Evolutionary conservation across 1,140 invertebrate genomes (phyloP), one percentile per base, ranked within the genome.

Genomic region (Platyscapa corneri): DNA sequence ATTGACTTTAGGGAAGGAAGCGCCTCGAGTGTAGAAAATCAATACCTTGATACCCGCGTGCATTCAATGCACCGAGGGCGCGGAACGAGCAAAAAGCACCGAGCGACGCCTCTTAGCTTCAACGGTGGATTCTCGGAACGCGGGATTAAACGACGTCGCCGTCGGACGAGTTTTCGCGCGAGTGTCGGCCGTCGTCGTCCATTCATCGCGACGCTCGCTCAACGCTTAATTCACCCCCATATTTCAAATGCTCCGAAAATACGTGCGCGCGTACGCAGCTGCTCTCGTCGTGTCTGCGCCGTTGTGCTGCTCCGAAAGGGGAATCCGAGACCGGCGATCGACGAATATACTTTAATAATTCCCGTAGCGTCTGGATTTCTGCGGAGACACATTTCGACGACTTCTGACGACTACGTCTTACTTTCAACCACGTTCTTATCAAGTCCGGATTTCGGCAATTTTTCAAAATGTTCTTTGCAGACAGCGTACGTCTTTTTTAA

Each of bases 151-250:
- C 10, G 23, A 10, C 56, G 56, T 27, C 23, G 56, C 27, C 23
- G 1, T 23, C 56, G 20, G 23, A 3, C 18, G 49, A 6, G 5
- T 37, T 30, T 32, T 53, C 30, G 64, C 32, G 64, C 30, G 79
- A 37, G 64, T 34, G 78, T 30, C 78, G 60, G n/a, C 56, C 81
- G 82, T 86, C 87, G 84, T 86, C 83, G 79, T 76, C 85, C 86
- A 85, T 86, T 86, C 88, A 86, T 87, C 83, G 85, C 82, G 87
- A 92, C 91, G 1, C 23, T 23, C 56, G 23, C 27, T 5, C 27
- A 2, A 27, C 12, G 56, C 23, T 23, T 60, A 60, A 60, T 60
- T 60, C 5, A 3, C 56, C 56, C 23, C 56, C 10, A 60, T 60
- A 60, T 27, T 27, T 60, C 23, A 83, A 87, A 83, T 83, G 7